Conservation (phyloP, 2,888 invertebrate species). For the Theretra japonica region DNA sequence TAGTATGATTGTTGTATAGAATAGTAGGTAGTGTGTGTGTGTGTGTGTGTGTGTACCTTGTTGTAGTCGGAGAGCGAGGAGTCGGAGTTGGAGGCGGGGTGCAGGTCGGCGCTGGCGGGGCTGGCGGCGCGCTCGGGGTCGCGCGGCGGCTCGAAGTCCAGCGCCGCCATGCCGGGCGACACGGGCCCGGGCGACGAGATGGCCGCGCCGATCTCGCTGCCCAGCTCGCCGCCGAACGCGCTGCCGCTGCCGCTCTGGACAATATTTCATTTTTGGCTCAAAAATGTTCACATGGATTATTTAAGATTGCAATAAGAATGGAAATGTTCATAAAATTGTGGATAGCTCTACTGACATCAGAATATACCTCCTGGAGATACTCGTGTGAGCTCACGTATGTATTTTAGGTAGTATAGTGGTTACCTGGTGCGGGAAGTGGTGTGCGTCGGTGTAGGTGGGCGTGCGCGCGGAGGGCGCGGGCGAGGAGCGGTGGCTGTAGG, state of each 20-base stretch:
- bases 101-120: conserved; percentile 59
- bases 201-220: conserved; percentile 91
- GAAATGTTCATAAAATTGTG: too few relatives aligned
- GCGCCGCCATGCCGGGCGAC: conserved; percentile 88
- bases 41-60: conserved; percentile 53
- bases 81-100: conserved; percentile 58
- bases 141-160: conserved; percentile 89
- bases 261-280: too few relatives aligned
- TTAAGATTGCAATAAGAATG: too few relatives aligned
- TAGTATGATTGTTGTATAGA: too few relatives aligned
- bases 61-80: conserved; percentile 71
- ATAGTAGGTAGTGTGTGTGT: neutral
- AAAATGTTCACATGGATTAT: too few relatives aligned
- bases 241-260: conserved; percentile 51
- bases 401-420: conserved; percentile 28
- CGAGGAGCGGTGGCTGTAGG: conserved; percentile 77
- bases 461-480: conserved; percentile 66
- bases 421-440: conserved; percentile 40
- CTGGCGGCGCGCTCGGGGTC: conserved; percentile 48
- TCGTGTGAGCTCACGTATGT: too few relatives aligned
- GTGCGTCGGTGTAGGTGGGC: conserved; percentile 56
- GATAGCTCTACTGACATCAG: too few relatives aligned
- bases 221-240: conserved; percentile 62
- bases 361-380: too few relatives aligned
- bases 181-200: conserved; percentile 89